phyloP scores from a whole-genome alignment of 1,140 invertebrate genomes.

The Brachionus rubens region DNA sequence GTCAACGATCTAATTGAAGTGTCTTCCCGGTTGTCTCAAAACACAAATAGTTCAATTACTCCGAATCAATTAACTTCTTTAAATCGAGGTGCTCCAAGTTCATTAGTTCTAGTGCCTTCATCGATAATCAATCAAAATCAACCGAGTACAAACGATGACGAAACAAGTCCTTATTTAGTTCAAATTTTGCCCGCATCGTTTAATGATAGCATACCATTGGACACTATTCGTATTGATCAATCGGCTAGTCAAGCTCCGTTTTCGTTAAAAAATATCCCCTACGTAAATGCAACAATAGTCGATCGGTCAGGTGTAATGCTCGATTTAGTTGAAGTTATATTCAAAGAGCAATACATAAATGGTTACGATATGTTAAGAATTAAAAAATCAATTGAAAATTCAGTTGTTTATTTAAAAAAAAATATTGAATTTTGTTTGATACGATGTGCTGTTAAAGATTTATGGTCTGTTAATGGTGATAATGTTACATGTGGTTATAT shows the following conservation, averaged over 20 bases:
- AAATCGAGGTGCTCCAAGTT: constrained; percentile 5
- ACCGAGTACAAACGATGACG: constrained; percentile 19
- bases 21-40: background rate
- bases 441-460: background rate
- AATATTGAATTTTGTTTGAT: constrained; percentile 16
- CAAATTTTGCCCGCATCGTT: constrained; percentile 9
- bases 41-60: background rate
- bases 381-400: constrained; percentile 66
- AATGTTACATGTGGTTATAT: constrained; percentile 28
- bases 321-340: constrained; percentile 91
- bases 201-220: constrained; percentile 23
- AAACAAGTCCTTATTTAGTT: constrained; percentile 23
- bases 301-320: constrained; percentile 70
- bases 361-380: constrained; percentile 97
- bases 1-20: constrained; percentile 30
- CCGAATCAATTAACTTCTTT: constrained; percentile 4
- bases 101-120: background rate
- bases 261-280: constrained; percentile 17
- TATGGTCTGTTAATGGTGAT: constrained; percentile 6
- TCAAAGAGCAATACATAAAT: constrained; percentile 96
- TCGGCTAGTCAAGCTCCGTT: constrained; percentile 27
- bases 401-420: constrained; percentile 34
- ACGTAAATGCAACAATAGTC: constrained; percentile 12
- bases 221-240: constrained; percentile 23
- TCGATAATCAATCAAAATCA: constrained; percentile 18